Percentiles rank a stretch among this genome's conserved stretches.
These are phyloP conservation scores for Cariama cristata DNA, from an alignment of 2,113 vertebrate species.

Conservation along the genomic window DNA sequence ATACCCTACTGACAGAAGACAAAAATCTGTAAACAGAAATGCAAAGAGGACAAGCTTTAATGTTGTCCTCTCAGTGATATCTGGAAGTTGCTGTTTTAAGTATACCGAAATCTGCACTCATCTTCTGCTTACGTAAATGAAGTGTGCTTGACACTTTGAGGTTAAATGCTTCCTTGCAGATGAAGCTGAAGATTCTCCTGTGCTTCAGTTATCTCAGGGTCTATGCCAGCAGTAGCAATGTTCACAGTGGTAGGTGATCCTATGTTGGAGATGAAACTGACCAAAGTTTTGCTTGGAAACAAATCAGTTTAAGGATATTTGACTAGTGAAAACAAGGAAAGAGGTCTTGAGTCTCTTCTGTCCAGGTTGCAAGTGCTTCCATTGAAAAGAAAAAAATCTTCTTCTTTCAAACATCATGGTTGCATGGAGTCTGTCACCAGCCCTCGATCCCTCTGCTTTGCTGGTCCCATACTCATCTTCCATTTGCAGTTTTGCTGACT, in stretches of 20 bases:
- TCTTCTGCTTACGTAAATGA: not conserved
- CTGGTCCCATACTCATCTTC: not conserved
- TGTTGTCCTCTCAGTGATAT: not conserved
- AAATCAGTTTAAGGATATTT: not conserved
- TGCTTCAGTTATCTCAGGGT: not conserved
- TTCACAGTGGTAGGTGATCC: not conserved
- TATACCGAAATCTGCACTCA: not conserved
- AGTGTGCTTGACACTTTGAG: not conserved
- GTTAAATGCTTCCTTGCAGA: not conserved
- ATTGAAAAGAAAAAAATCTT: not conserved
- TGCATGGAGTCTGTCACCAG: not conserved
- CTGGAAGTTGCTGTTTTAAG: not conserved
- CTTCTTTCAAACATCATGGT: not conserved
- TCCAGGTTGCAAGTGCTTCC: not conserved
- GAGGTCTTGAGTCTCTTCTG: not conserved
- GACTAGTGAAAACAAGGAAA: not conserved
- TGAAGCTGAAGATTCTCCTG: not conserved
- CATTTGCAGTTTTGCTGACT: constrained; percentile 11
- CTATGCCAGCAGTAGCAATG: not conserved
- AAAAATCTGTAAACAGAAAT: not conserved
- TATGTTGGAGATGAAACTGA: not conserved
- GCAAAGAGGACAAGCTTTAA: not conserved
- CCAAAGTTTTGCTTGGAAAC: not conserved
- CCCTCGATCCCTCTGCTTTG: not conserved
- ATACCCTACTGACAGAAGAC: not conserved